Evolutionary conservation across 2,113 vertebrate genomes (phyloP).

Genomic region (Hippocampus abdominalis): DNA sequence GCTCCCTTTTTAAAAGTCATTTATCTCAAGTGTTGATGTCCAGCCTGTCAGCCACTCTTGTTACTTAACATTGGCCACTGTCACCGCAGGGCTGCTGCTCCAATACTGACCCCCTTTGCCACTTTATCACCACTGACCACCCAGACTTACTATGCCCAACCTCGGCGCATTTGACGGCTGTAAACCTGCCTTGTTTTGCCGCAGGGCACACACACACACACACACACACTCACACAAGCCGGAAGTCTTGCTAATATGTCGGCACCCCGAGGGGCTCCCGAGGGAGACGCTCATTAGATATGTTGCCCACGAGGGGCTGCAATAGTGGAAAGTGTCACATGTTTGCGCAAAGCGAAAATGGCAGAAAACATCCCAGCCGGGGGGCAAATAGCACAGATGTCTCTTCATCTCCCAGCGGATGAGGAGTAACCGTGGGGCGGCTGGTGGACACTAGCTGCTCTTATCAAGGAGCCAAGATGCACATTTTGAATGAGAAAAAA

Average conservation of each 20-base stretch:
- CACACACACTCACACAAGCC: conserved; percentile 25
- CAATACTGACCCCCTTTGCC: conserved; percentile 38
- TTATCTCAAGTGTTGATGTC: background rate
- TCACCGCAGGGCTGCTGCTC: conserved; percentile 37
- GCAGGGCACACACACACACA: conserved; percentile 13
- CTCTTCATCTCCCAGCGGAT: conserved; percentile 44
- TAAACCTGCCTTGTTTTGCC: conserved; percentile 54
- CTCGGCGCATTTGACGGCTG: conserved; percentile 35
- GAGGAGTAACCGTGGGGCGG: conserved; percentile 12
- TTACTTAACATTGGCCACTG: conserved; percentile 42
- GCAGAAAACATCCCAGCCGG: conserved; percentile 53
- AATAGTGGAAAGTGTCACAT: conserved; percentile 65
- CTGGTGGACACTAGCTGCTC: conserved; percentile 40
- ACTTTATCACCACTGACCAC: conserved; percentile 67
- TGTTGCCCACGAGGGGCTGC: conserved; percentile 38
- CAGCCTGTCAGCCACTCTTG: conserved; percentile 10
- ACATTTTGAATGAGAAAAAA: too few species aligned
- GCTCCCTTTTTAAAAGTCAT: background rate
- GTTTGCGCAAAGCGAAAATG: conserved; percentile 61
- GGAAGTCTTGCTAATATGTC: conserved; percentile 66
- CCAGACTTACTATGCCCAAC: conserved; percentile 56
- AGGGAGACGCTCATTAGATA: conserved; percentile 57
- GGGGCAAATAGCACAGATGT: conserved; percentile 60
- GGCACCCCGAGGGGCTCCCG: conserved; percentile 39
- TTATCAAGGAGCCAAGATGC: conserved; percentile 19